Conservation (phyloP, 2,797 vertebrate genomes). For the Potorous gilbertii region DNA sequence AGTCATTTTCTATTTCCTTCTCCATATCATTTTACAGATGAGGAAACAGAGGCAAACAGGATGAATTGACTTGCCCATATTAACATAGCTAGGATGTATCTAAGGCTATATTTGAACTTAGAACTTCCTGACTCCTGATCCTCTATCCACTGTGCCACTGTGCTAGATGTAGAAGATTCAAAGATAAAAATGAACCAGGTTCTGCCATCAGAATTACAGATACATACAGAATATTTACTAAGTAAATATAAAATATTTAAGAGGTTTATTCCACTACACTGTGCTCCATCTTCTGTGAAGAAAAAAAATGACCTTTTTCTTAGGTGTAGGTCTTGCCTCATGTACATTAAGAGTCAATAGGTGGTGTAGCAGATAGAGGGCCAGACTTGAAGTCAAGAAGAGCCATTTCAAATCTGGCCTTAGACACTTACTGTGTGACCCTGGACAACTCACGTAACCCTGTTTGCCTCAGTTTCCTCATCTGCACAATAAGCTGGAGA, state of each 20-base stretch:
- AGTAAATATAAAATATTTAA: neutral
- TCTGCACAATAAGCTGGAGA: no score
- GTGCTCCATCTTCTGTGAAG: no score
- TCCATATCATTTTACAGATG: neutral
- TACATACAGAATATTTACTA: neutral
- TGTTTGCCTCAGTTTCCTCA: no score
- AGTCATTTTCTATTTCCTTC: neutral
- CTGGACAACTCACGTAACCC: no score
- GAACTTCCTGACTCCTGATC: neutral
- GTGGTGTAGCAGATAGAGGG: no score
- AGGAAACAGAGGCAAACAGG: neutral
- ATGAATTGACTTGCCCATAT: neutral
- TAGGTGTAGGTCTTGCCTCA: no score
- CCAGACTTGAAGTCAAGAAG: no score
- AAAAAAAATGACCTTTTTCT: no score
- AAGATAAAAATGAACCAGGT: neutral
- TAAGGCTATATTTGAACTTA: neutral
- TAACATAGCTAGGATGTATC: neutral
- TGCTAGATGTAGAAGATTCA: neutral
- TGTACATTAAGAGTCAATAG: no score
- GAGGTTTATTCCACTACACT: no score
- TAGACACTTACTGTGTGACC: no score
- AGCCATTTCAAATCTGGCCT: no score
- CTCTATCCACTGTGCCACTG: neutral
- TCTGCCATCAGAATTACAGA: neutral